Conservation (phyloP, 1,140 invertebrate species). For the Pteromalus puparum region DNA sequence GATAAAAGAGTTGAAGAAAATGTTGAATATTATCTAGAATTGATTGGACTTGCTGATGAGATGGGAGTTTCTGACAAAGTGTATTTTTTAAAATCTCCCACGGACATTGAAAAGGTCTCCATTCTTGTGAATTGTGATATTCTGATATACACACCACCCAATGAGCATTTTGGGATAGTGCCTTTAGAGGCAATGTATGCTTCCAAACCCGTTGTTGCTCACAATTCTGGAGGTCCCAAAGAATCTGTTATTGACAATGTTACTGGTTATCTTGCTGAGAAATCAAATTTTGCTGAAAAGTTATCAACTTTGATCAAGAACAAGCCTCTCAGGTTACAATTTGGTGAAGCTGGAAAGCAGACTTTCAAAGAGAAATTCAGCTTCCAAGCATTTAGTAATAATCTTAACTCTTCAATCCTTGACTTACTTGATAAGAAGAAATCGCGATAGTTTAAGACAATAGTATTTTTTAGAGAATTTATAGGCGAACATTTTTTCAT, state of each 20-base stretch:
- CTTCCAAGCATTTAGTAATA: slow-evolving; percentile 79
- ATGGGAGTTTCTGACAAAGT: slow-evolving; percentile 85
- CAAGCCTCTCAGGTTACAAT: slow-evolving; percentile 75
- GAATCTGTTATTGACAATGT: slow-evolving; percentile 93
- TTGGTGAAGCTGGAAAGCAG: slow-evolving; percentile 78
- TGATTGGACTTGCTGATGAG: slow-evolving; percentile 80
- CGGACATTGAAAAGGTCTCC: slow-evolving; percentile 88
- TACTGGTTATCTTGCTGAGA: slow-evolving; percentile 91
- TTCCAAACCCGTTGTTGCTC: slow-evolving; percentile 94
- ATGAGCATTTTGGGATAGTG: slow-evolving; percentile 99
- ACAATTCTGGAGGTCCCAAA: slow-evolving; percentile 95
- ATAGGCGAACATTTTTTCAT: slow-evolving; percentile 15
- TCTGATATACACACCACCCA: slow-evolving; percentile 95
- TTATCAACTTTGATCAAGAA: slow-evolving; percentile 84
- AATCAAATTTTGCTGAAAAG: slow-evolving; percentile 85
- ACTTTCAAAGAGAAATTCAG: slow-evolving; percentile 81
- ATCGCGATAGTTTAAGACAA: slow-evolving; percentile 33
- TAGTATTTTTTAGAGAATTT: slow-evolving; percentile 7
- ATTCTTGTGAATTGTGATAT: slow-evolving; percentile 85
- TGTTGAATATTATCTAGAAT: slow-evolving; percentile 89
- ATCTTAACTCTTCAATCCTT: slow-evolving; percentile 75
- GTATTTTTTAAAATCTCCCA: slow-evolving; percentile 91
- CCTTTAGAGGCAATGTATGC: slow-evolving; percentile 99
- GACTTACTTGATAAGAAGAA: slow-evolving; percentile 61
- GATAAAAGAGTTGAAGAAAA: slow-evolving; percentile 94